Percentiles rank a stretch among this genome's conserved stretches.
Evolutionary conservation across 2,888 invertebrate genomes (phyloP).

Genomic region (Sclerodermus sp.): DNA sequence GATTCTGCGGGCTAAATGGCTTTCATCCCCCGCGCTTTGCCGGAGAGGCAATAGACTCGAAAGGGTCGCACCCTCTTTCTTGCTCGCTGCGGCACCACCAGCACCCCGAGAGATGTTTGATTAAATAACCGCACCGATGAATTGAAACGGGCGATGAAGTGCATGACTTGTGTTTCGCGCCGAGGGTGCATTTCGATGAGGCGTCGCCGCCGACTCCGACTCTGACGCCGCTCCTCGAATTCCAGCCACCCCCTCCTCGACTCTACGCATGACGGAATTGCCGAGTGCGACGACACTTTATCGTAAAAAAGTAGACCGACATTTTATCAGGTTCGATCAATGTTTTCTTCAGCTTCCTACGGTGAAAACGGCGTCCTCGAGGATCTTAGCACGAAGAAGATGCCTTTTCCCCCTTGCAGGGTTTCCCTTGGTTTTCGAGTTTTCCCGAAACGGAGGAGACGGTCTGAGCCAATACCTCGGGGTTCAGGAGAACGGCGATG

Average conservation of each 20-base stretch:
- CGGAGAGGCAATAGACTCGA: constrained; percentile 12
- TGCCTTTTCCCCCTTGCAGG: too few relatives aligned
- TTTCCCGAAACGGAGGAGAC: too few relatives aligned
- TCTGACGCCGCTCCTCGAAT: constrained; percentile 7
- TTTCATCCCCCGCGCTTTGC: constrained; percentile 19
- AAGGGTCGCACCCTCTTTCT: constrained; percentile 34
- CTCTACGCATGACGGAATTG: neutral
- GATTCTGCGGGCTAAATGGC: constrained; percentile 46
- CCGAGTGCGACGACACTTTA: neutral
- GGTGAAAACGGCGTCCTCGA: too few relatives aligned
- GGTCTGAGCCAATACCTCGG: too few relatives aligned
- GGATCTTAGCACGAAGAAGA: too few relatives aligned
- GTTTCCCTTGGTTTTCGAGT: too few relatives aligned
- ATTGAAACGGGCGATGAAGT: constrained; percentile 56
- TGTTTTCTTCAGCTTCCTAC: too few relatives aligned
- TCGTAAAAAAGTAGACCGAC: too few relatives aligned
- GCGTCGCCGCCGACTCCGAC: constrained; percentile 1
- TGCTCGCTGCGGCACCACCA: constrained; percentile 18
- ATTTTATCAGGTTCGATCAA: too few relatives aligned
- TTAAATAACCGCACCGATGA: constrained; percentile 57
- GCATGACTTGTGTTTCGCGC: constrained; percentile 49
- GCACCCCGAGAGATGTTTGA: constrained; percentile 48
- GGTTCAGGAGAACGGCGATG: neutral
- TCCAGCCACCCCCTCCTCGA: neutral
- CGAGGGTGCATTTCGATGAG: constrained; percentile 38